A percentile compares a stretch with the other conserved stretches of the same genome.
Conservation (phyloP, 2,888 invertebrate species). For the Bruchidius siliquastri region DNA sequence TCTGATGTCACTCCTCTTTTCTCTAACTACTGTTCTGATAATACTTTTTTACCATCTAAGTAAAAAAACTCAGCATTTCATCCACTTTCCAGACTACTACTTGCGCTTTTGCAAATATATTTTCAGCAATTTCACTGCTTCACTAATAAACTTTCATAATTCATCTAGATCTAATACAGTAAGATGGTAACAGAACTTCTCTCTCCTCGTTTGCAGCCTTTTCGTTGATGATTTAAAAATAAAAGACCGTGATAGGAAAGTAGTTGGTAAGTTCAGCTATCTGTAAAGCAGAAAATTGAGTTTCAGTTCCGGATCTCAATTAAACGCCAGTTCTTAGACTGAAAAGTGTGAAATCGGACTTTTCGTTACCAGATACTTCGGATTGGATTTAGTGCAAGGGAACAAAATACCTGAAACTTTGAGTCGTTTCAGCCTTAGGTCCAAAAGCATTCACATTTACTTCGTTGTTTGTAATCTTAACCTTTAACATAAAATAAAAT, state of each 20-base stretch:
- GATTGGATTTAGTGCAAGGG: not conserved
- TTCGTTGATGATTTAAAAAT: not conserved
- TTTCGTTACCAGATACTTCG: not conserved
- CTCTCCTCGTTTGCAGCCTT: not conserved
- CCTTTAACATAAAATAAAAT: too few species aligned
- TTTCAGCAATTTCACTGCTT: not conserved
- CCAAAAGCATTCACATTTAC: too few species aligned
- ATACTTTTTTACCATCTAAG: too few species aligned
- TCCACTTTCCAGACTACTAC: too few species aligned
- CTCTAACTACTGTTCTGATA: too few species aligned
- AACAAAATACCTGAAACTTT: not conserved
- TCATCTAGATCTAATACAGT: not conserved
- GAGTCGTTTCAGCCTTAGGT: too few species aligned
- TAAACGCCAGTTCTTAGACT: not conserved
- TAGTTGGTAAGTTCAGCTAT: not conserved
- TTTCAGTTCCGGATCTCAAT: not conserved
- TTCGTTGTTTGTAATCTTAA: too few species aligned
- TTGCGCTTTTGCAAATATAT: not conserved
- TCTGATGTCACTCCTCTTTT: too few species aligned
- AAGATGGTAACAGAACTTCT: not conserved
- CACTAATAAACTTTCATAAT: not conserved
- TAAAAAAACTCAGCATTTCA: too few species aligned
- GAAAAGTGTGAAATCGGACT: not conserved
- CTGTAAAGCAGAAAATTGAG: not conserved
- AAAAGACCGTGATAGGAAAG: not conserved